Percentiles rank a stretch among this genome's conserved stretches.
Evolutionary conservation across 2,888 invertebrate genomes (phyloP).

Genomic region (Apomyelois bistriatella): DNA sequence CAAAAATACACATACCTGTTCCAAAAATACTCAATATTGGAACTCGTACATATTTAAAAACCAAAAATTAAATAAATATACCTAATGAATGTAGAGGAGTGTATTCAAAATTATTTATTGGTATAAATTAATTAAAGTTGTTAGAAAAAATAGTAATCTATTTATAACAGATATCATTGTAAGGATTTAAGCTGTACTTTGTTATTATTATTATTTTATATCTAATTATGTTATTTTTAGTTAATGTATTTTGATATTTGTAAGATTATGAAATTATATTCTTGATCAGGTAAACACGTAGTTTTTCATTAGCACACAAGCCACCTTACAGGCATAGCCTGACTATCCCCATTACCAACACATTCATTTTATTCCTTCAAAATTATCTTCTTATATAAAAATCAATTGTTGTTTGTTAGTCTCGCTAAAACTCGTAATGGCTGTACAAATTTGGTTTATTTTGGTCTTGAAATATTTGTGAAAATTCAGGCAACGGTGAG

Average conservation of each 20-base stretch:
- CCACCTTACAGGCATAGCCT: too few species aligned
- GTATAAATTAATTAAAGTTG: conserved; percentile 10
- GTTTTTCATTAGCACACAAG: conserved; percentile 34
- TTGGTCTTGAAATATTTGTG: too few species aligned
- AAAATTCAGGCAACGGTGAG: too few species aligned
- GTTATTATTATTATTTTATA: conserved; percentile 14
- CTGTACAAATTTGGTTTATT: too few species aligned
- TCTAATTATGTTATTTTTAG: conserved; percentile 33
- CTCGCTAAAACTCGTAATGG: too few species aligned
- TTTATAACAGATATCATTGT: conserved; percentile 13
- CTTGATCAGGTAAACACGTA: conserved; percentile 30
- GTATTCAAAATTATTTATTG: conserved; percentile 8
- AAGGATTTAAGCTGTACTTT: conserved; percentile 12
- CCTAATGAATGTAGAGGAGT: conserved; percentile 9
- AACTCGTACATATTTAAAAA: not conserved
- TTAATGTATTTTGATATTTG: conserved; percentile 45
- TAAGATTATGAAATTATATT: conserved; percentile 43
- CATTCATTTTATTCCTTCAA: too few species aligned
- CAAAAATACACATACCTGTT: not conserved
- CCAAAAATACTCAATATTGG: not conserved
- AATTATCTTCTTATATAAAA: too few species aligned
- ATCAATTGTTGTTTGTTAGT: too few species aligned
- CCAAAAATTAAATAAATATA: too few species aligned
- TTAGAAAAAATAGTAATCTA: conserved; percentile 13
- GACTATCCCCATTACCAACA: too few species aligned